A percentile compares a stretch with the other conserved stretches of the same genome.
phyloP scores from a whole-genome alignment of 2,888 invertebrate genomes.

The Aporophyla nigra region DNA sequence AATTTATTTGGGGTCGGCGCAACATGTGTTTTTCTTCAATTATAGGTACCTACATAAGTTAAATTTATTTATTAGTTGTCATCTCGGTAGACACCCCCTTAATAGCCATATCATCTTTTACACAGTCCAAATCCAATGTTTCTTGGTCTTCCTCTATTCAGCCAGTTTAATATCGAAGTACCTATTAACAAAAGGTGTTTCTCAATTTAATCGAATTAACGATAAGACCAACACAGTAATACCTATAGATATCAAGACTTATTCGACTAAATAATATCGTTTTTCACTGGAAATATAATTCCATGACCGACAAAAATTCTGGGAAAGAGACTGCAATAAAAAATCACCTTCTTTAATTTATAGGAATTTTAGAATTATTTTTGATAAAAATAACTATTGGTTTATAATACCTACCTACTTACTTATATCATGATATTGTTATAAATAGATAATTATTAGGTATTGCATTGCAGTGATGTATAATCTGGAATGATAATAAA shows the following conservation, averaged over 20 bases:
- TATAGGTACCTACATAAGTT: neutral
- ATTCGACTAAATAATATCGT: conserved; percentile 37
- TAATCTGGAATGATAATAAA: conserved; percentile 29
- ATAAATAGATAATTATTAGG: conserved; percentile 43
- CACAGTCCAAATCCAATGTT: neutral
- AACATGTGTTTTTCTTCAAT: neutral
- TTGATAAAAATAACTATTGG: conserved; percentile 47
- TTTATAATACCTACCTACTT: conserved; percentile 1
- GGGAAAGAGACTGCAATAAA: conserved; percentile 57
- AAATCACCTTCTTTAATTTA: conserved; percentile 36
- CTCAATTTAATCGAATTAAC: conserved; percentile 46
- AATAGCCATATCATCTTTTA: neutral
- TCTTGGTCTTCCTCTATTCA: neutral
- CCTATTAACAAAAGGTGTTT: conserved; percentile 28
- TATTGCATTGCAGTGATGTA: conserved; percentile 18
- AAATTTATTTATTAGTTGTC: neutral
- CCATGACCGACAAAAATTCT: conserved; percentile 65
- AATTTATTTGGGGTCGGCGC: neutral
- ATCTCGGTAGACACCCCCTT: neutral
- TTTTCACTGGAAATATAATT: conserved; percentile 56
- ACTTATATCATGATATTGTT: conserved; percentile 14
- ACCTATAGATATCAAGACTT: conserved; percentile 30
- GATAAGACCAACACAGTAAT: conserved; percentile 25
- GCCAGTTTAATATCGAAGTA: neutral
- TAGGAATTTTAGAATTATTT: conserved; percentile 40